Conservation (phyloP, 2,888 invertebrate species). For the Xestia ashworthii region DNA sequence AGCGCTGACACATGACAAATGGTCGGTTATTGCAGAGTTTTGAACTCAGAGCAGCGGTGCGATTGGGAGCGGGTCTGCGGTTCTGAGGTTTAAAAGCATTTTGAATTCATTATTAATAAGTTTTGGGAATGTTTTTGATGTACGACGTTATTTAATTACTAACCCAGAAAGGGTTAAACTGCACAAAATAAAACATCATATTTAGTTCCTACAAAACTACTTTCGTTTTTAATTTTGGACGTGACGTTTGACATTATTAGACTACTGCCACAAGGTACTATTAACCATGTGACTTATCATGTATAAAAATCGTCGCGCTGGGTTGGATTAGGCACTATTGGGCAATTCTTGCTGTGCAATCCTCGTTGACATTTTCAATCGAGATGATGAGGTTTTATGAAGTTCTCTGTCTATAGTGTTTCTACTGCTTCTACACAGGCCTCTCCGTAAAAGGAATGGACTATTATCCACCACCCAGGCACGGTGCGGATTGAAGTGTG, state of each 20-base stretch:
- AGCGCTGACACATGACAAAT: slow-evolving; percentile 74
- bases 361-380: not conserved
- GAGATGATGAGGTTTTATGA: not conserved
- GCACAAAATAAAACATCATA: not conserved
- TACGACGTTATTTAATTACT: not conserved
- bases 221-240: not conserved
- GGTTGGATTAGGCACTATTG: not conserved
- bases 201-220: not conserved
- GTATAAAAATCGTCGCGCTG: not conserved
- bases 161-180: not conserved
- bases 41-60: slow-evolving; percentile 42
- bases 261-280: not conserved
- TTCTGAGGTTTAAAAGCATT: slow-evolving; percentile 3
- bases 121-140: slow-evolving; percentile 4
- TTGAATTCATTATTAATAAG: slow-evolving; percentile 17
- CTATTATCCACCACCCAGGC: not conserved
- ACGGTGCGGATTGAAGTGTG: not conserved
- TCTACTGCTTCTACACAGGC: not conserved
- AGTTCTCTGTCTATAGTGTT: not conserved
- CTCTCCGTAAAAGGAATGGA: not conserved
- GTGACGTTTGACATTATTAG: not conserved
- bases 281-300: not conserved
- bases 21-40: slow-evolving; percentile 68
- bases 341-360: not conserved
- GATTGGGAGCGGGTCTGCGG: slow-evolving; percentile 20